These are phyloP conservation scores for Callyntrura sp. DNA, from an alignment of 2,888 invertebrate species.

Conservation along the genomic window DNA sequence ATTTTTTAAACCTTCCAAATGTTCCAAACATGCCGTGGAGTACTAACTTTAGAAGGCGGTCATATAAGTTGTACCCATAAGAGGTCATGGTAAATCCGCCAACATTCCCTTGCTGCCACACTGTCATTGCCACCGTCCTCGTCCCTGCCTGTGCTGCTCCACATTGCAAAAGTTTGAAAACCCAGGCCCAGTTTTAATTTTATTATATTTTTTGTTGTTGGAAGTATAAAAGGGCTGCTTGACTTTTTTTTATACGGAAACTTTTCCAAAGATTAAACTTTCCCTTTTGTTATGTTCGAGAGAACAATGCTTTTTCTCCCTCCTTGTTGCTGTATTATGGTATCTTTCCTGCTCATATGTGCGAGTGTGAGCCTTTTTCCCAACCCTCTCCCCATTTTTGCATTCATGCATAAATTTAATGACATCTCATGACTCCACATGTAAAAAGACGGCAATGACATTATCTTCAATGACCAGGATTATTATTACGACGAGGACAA, in stretches of 20 bases:
- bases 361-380: background rate
- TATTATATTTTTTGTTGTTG: no score
- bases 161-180: no score
- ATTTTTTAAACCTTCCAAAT: no score
- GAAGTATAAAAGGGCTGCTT: no score
- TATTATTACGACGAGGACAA: constrained; percentile 1
- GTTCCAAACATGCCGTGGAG: no score
- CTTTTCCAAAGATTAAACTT: background rate
- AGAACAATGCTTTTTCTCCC: background rate
- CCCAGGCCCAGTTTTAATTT: no score
- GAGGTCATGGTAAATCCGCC: no score
- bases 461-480: constrained; percentile 27
- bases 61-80: no score
- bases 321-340: background rate
- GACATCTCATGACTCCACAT: background rate
- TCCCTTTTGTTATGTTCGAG: background rate
- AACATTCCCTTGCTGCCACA: no score
- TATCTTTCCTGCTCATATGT: background rate
- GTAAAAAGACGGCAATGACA: constrained; percentile 7
- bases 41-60: no score
- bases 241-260: background rate
- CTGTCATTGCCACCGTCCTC: no score
- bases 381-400: background rate
- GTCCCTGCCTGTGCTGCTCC: no score
- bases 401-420: constrained; percentile 32